These are phyloP conservation scores for Sphinx pinastri DNA, from an alignment of 2,888 invertebrate species.

Conservation along the genomic window DNA sequence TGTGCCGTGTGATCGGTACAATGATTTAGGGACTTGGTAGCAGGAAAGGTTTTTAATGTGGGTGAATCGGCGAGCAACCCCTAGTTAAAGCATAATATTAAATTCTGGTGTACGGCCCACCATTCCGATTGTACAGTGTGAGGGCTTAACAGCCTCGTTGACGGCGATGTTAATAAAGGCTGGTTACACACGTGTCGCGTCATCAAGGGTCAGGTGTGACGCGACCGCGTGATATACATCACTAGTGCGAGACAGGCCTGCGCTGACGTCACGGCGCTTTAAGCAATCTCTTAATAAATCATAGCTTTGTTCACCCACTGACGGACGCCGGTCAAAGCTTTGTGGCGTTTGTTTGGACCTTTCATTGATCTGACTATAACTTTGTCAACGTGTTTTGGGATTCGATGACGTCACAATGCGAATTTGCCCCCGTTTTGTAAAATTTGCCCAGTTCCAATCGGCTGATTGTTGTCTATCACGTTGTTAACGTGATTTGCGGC, in stretches of 20 bases:
- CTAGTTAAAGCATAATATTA: too few relatives aligned
- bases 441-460: slow-evolving; percentile 6
- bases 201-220: background rate
- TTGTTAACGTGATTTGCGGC: background rate
- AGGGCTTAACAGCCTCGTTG: too few relatives aligned
- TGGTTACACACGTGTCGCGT: background rate
- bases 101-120: too few relatives aligned
- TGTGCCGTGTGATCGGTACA: too few relatives aligned
- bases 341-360: slow-evolving; percentile 38
- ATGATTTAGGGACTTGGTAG: too few relatives aligned
- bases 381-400: slow-evolving; percentile 32
- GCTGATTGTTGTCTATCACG: background rate
- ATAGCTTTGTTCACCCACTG: slow-evolving; percentile 34
- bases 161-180: background rate
- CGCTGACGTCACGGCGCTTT: slow-evolving; percentile 10
- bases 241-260: background rate
- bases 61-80: too few relatives aligned
- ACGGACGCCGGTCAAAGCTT: slow-evolving; percentile 38
- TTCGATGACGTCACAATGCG: slow-evolving; percentile 19
- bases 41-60: too few relatives aligned
- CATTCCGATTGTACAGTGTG: too few relatives aligned
- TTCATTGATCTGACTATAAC: slow-evolving; percentile 27
- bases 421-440: background rate
- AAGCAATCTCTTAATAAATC: slow-evolving; percentile 35
- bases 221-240: slow-evolving; percentile 5